Conservation (phyloP, 2,113 vertebrate genomes). For the Diadophis punctatus region DNA sequence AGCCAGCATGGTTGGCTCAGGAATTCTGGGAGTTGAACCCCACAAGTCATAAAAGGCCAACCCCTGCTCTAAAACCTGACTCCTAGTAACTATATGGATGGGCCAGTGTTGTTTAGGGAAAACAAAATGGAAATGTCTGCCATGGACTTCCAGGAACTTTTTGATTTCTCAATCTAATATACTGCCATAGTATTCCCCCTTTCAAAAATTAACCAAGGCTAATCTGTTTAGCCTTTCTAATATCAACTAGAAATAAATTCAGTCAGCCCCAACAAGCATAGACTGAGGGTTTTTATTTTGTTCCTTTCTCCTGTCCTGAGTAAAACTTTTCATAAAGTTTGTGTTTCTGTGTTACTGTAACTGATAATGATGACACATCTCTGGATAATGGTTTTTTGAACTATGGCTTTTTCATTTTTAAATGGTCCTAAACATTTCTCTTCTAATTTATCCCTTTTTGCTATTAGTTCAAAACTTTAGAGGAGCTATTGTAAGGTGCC, state of each 20-base stretch:
- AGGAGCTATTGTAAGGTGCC: slow-evolving; percentile 80
- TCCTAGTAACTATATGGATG: background rate
- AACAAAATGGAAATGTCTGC: background rate
- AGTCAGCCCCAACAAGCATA: slow-evolving; percentile 41
- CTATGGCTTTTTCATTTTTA: slow-evolving; percentile 41
- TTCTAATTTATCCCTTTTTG: slow-evolving; percentile 53
- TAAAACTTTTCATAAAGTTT: slow-evolving; percentile 43
- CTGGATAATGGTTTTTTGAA: slow-evolving; percentile 45
- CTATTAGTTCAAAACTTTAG: slow-evolving; percentile 61
- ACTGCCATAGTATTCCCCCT: background rate
- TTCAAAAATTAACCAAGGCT: background rate
- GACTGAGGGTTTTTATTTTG: slow-evolving; percentile 45
- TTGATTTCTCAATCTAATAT: background rate
- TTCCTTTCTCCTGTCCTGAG: slow-evolving; percentile 22
- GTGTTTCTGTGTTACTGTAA: slow-evolving; percentile 48
- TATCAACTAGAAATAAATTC: slow-evolving; percentile 40
- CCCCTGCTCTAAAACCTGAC: background rate
- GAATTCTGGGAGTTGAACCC: background rate
- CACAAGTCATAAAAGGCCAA: background rate
- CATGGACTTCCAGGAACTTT: background rate
- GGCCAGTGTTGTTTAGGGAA: background rate
- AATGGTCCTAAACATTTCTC: slow-evolving; percentile 57
- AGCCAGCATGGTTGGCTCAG: background rate
- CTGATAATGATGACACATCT: slow-evolving; percentile 47
- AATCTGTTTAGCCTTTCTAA: background rate